Evolutionary conservation across 2,888 invertebrate species (phyloP), one percentile per base, ranked within the genome.

Genomic region (Trichopria drosophilae): DNA sequence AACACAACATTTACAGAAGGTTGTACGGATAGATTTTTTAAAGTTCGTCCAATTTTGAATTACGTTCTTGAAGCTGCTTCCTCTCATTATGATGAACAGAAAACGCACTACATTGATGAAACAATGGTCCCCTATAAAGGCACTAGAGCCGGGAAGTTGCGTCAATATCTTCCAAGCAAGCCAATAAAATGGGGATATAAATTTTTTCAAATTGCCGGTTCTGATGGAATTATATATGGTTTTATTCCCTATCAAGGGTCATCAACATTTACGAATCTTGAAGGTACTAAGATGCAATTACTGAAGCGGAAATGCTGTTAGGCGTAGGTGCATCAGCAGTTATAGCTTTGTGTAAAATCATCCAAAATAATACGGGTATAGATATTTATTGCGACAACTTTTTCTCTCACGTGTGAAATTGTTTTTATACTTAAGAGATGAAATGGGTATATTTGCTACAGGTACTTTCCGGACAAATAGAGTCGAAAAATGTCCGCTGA

Each of bases 181-280:
- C 46, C 46, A 12, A 46, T 9, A 7, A 46, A 46, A 29, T 37
- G 37, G 45, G 37, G 46, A 7, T 37, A 13, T 12, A 46, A 36
- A 28, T 15, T 37, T 37, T 46, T 37, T 20, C 37, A 12, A 29
- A 7, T 46, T 10, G 13, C 46, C 4, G 12, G 6, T 15, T 12
- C 19, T 1, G 28, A 46, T 46, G 31, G 37, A 12, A 16, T 29
- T 24, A 23, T 46, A 20, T 22, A 20, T 22, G n/a, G 16, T 22
- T 37, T 37, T 20, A 28, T 46, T 28, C 29, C 22, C 6, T 23
- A 37, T 29, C 37, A 37, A 19, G 29, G 20, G 6, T 16, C 7
- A 46, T 20, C 23, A 12, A 43, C 23, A 32, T 41, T 29, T 41
- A 10, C 7, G 24, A 24, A 6, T 24, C 7, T 24, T 6, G 10